Conservation (phyloP, 2,888 invertebrate genomes). For the Apamea sordens region DNA sequence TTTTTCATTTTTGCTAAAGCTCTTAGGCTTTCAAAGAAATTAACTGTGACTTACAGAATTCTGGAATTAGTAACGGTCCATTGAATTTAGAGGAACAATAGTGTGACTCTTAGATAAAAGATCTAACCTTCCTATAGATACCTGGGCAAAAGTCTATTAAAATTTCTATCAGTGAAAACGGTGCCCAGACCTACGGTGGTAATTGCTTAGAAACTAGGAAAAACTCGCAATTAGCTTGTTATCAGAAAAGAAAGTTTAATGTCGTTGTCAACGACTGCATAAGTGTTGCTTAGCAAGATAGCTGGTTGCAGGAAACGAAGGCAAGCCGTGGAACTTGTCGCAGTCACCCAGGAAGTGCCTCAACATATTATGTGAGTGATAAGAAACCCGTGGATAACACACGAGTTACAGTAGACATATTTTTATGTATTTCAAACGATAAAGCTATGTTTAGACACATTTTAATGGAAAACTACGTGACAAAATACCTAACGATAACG, state of each 20-base stretch:
- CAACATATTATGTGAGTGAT: slow-evolving; percentile 72
- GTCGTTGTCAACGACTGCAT: slow-evolving; percentile 67
- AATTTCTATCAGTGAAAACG: slow-evolving; percentile 46
- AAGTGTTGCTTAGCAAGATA: slow-evolving; percentile 69
- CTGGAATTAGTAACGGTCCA: slow-evolving; percentile 73
- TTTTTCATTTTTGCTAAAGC: slow-evolving; percentile 34
- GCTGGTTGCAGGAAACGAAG: slow-evolving; percentile 75
- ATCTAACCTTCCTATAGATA: slow-evolving; percentile 21
- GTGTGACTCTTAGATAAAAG: slow-evolving; percentile 63
- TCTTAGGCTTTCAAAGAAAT: slow-evolving; percentile 72
- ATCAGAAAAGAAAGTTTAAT: slow-evolving; percentile 77
- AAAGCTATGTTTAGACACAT: slow-evolving; percentile 56
- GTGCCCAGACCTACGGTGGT: slow-evolving; percentile 4
- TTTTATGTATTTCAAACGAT: slow-evolving; percentile 51
- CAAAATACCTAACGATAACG: slow-evolving; percentile 67
- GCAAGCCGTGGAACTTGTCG: slow-evolving; percentile 73
- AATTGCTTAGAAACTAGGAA: slow-evolving; percentile 65
- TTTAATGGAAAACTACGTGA: slow-evolving; percentile 63
- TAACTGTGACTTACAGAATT: slow-evolving; percentile 75
- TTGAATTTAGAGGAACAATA: slow-evolving; percentile 75
- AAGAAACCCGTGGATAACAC: slow-evolving; percentile 64
- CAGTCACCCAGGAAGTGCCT: slow-evolving; percentile 74
- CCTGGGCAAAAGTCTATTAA: slow-evolving; percentile 18
- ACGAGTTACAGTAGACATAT: slow-evolving; percentile 39
- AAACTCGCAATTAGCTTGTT: slow-evolving; percentile 65